A percentile compares a stretch with the other conserved stretches of the same genome.
These are phyloP conservation scores for Spodoptera picta DNA, from an alignment of 2,888 invertebrate genomes.

Conservation along the genomic window DNA sequence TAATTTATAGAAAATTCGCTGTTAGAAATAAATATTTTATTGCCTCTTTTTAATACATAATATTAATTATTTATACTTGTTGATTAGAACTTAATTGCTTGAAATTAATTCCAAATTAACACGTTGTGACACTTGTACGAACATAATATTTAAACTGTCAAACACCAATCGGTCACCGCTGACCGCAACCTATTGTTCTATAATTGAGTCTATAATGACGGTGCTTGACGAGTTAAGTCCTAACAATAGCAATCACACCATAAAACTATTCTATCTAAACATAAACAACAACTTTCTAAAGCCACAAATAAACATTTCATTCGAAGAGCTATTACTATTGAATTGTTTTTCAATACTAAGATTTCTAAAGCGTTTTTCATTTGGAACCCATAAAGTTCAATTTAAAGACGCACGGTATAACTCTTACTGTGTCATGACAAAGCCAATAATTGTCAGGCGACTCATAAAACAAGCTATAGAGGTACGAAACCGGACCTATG, in stretches of 20 bases:
- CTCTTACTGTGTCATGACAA: constrained; percentile 41
- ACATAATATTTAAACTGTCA: too few species aligned
- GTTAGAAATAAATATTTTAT: too few species aligned
- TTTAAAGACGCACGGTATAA: constrained; percentile 41
- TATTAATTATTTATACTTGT: too few species aligned
- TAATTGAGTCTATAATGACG: too few species aligned
- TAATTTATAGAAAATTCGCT: constrained; percentile 15
- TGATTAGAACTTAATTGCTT: too few species aligned
- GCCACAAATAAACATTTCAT: constrained; percentile 12
- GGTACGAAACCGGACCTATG: constrained; percentile 41
- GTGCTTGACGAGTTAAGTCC: too few species aligned
- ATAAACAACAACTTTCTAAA: constrained; percentile 2
- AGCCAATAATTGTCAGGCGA: constrained; percentile 47
- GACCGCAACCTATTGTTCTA: too few species aligned
- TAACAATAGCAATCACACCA: too few species aligned
- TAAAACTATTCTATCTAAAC: neutral
- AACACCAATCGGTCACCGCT: too few species aligned
- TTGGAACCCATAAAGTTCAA: constrained; percentile 42
- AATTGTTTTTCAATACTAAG: constrained; percentile 20
- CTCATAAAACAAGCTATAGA: constrained; percentile 50
- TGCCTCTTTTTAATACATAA: too few species aligned
- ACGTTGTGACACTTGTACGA: too few species aligned
- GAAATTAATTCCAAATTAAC: too few species aligned
- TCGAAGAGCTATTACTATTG: constrained; percentile 20
- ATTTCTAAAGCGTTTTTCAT: constrained; percentile 45